These are phyloP conservation scores for Pangasianodon gigas DNA, from an alignment of 2,113 vertebrate species.

Conservation along the genomic window DNA sequence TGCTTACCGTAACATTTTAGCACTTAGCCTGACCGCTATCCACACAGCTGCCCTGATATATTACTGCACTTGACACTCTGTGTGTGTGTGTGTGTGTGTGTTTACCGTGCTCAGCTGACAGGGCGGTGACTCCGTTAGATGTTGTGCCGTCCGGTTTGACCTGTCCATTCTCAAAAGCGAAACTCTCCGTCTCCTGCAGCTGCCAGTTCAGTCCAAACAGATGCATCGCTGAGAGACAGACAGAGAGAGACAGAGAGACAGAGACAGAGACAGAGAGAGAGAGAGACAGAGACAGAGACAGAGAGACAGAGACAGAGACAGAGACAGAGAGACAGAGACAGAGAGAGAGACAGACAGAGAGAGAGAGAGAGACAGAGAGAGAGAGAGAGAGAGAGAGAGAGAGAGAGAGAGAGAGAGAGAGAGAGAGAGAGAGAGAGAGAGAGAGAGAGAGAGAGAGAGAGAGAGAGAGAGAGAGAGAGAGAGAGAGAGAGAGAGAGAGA, in stretches of 20 bases:
- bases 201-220: constrained; percentile 99
- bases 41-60: constrained; percentile 17
- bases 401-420: too few species aligned
- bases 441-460: too few species aligned
- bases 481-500: too few species aligned
- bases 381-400: too few species aligned
- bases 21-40: constrained; percentile 26
- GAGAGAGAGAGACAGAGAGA: too few species aligned
- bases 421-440: too few species aligned
- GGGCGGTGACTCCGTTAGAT: constrained; percentile 85
- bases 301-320: neutral
- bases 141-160: constrained; percentile 84
- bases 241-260: neutral
- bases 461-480: too few species aligned
- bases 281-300: neutral
- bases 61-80: constrained; percentile 22
- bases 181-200: constrained; percentile 91
- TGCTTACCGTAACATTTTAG: constrained; percentile 31
- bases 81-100: constrained; percentile 4
- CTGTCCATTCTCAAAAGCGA: constrained; percentile 95
- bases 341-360: too few species aligned
- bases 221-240: constrained; percentile 84
- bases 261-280: neutral
- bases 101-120: constrained; percentile 90
- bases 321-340: neutral